Percentiles rank a stretch among this genome's conserved stretches.
These are phyloP conservation scores for Sminthurinus signatus DNA, from an alignment of 1,140 invertebrate genomes.

Conservation along the genomic window DNA sequence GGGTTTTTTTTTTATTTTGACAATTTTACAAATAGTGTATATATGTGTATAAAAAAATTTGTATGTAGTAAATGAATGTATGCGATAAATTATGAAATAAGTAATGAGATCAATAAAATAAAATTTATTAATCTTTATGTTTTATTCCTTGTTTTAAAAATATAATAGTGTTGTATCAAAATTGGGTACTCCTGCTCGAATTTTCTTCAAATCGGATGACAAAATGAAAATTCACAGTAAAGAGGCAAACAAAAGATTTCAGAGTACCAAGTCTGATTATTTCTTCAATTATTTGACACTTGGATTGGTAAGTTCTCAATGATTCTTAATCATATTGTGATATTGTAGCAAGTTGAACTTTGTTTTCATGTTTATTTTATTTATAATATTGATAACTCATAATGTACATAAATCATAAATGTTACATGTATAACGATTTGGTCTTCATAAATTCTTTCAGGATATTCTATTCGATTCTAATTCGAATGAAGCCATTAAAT, in stretches of 20 bases:
- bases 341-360: not conserved
- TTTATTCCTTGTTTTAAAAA: too few relatives aligned
- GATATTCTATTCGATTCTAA: constrained; percentile 94
- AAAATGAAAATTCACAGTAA: constrained; percentile 97
- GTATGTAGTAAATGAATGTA: too few relatives aligned
- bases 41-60: too few relatives aligned
- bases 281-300: constrained; percentile 97
- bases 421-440: too few relatives aligned
- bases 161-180: constrained; percentile 72
- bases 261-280: constrained; percentile 74
- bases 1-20: too few relatives aligned
- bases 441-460: constrained; percentile 56
- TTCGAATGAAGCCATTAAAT: constrained; percentile 89
- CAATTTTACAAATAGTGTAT: too few relatives aligned
- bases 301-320: constrained; percentile 76
- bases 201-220: constrained; percentile 94
- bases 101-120: too few relatives aligned
- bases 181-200: constrained; percentile 66
- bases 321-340: too few relatives aligned
- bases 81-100: too few relatives aligned
- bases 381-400: too few relatives aligned
- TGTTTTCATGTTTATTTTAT: not conserved
- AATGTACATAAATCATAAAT: too few relatives aligned
- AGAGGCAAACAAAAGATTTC: constrained; percentile 69
- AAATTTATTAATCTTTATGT: too few relatives aligned